Evolutionary conservation across 2,113 vertebrate species (phyloP).

Genomic region (Actinemys pallida): DNA sequence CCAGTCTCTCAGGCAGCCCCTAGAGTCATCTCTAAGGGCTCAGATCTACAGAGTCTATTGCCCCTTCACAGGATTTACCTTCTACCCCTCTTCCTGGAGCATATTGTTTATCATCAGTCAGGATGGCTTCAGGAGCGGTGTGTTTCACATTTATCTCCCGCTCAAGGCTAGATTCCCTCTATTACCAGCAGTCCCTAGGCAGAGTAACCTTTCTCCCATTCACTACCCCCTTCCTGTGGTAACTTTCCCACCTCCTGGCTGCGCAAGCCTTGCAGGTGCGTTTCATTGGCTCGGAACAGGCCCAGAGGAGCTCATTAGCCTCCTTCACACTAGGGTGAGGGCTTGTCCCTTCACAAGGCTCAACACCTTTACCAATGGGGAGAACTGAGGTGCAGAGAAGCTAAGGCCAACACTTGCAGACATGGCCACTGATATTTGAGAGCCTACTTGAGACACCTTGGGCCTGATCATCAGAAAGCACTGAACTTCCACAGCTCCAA

Average conservation of each 20-base stretch:
- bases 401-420: not conserved
- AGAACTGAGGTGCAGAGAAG: not conserved
- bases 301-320: not conserved
- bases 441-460: not conserved
- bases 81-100: not conserved
- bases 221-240: not conserved
- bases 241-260: not conserved
- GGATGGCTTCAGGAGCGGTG: not conserved
- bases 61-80: not conserved
- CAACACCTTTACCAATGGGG: not conserved
- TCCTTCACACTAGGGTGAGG: too few species aligned
- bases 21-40: not conserved
- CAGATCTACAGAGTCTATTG: not conserved
- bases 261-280: not conserved
- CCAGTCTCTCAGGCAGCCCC: not conserved
- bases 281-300: not conserved
- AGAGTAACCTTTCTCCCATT: not conserved
- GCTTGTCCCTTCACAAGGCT: not conserved
- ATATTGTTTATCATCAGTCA: not conserved
- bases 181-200: not conserved
- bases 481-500: not conserved
- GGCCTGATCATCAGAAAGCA: not conserved
- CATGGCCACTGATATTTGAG: too few species aligned
- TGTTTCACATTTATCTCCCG: not conserved
- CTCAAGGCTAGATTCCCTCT: not conserved